These are phyloP conservation scores for Periophthalmus magnuspinnatus DNA, from an alignment of 2,797 vertebrate genomes.

Conservation along the genomic window DNA sequence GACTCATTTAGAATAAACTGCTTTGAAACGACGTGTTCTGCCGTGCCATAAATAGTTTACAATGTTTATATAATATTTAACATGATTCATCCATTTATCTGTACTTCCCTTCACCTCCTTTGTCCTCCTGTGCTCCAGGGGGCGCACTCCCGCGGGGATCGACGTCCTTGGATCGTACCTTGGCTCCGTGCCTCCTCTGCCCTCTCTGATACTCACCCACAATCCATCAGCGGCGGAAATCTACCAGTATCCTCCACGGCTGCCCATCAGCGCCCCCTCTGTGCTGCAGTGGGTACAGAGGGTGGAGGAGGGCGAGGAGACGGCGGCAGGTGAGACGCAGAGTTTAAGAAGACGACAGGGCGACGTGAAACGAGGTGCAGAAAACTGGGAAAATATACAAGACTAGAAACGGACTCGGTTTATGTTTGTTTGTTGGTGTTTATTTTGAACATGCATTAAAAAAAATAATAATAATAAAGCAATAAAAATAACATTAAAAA, in stretches of 20 bases:
- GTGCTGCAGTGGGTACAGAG: slow-evolving; percentile 84
- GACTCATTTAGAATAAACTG: neutral
- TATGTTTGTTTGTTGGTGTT: too few species aligned
- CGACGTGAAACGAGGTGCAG: too few species aligned
- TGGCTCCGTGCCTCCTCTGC: slow-evolving; percentile 77
- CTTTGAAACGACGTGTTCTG: neutral
- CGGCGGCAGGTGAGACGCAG: slow-evolving; percentile 85
- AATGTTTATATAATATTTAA: neutral
- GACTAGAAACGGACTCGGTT: too few species aligned
- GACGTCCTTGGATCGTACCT: slow-evolving; percentile 83
- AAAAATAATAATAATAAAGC: too few species aligned
- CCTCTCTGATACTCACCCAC: slow-evolving; percentile 83
- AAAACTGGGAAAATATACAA: too few species aligned
- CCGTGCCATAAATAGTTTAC: neutral
- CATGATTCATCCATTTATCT: neutral
- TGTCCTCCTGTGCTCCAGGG: slow-evolving; percentile 52
- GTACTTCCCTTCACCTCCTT: neutral
- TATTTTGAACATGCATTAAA: too few species aligned
- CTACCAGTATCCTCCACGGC: slow-evolving; percentile 83
- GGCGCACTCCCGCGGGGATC: slow-evolving; percentile 82
- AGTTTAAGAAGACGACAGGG: too few species aligned
- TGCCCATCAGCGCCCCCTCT: slow-evolving; percentile 69
- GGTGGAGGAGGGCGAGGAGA: slow-evolving; percentile 75
- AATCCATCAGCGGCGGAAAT: slow-evolving; percentile 76
- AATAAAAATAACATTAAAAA: too few species aligned